A percentile compares a stretch with the other conserved stretches of the same genome.
Evolutionary conservation across 53 echinoderm and acorn worm genomes (phyloP).

Genomic region (Temnopleurus reevesii): DNA sequence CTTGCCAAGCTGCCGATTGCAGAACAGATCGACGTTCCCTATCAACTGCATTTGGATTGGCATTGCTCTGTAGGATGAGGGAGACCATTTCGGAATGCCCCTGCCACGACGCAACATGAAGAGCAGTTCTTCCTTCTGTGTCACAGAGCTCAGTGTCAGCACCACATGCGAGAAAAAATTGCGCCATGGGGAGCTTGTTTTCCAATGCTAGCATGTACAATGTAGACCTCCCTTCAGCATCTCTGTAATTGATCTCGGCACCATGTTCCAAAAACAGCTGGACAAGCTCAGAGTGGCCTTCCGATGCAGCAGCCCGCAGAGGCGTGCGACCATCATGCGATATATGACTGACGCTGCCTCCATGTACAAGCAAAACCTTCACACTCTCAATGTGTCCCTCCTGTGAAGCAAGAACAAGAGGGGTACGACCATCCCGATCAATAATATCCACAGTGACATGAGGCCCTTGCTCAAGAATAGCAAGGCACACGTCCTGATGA

Average conservation of each 20-base stretch:
- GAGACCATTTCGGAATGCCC: constrained; percentile 92
- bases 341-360: constrained; percentile 75
- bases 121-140: constrained; percentile 90
- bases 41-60: constrained; percentile 87
- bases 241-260: constrained; percentile 87
- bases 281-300: constrained; percentile 84
- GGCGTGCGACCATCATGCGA: constrained; percentile 94
- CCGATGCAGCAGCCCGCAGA: constrained; percentile 84
- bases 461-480: constrained; percentile 83
- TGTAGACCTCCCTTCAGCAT: constrained; percentile 95
- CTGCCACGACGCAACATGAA: constrained; percentile 99
- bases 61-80: constrained; percentile 68
- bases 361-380: constrained; percentile 72
- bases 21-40: constrained; percentile 89
- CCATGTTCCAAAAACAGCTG: constrained; percentile 72
- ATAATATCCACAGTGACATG: constrained; percentile 85
- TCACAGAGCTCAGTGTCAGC: constrained; percentile 86
- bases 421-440: constrained; percentile 96
- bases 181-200: constrained; percentile 87
- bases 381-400: constrained; percentile 91
- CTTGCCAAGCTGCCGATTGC: constrained; percentile 99
- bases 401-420: constrained; percentile 91
- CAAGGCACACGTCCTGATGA: constrained; percentile 86
- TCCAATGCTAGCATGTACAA: constrained; percentile 95
- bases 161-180: constrained; percentile 71